Evolutionary conservation across 2,797 vertebrate species (phyloP).

Genomic region (Steatocranus sp.): DNA sequence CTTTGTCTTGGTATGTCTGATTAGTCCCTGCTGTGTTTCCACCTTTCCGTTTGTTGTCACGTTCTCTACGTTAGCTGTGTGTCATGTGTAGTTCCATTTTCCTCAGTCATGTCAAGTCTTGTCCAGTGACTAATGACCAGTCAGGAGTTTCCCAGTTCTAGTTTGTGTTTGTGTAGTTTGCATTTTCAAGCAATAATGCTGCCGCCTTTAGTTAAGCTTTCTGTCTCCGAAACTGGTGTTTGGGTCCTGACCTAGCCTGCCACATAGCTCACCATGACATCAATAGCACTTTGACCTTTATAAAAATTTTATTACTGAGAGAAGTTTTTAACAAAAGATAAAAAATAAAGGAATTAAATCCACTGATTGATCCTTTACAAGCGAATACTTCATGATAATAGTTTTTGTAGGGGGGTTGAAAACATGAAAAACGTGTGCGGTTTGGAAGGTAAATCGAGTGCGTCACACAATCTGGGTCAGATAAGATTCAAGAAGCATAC

Average conservation of each 20-base stretch:
- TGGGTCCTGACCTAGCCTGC: neutral
- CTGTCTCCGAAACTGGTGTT: neutral
- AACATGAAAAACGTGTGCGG: neutral
- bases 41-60: neutral
- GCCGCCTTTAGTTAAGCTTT: neutral
- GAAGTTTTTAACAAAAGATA: neutral
- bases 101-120: neutral
- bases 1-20: neutral
- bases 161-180: neutral
- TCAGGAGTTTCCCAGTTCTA: neutral
- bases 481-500: neutral
- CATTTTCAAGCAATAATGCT: neutral
- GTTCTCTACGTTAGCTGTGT: neutral
- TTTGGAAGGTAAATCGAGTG: neutral
- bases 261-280: neutral
- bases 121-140: neutral
- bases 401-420: too few relatives aligned
- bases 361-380: neutral
- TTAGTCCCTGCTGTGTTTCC: neutral
- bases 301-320: neutral
- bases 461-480: neutral
- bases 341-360: neutral
- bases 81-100: neutral
- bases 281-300: neutral
- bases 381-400: accelerated